Conservation (phyloP, 2,113 vertebrate species). For the Hemibates koningsi region DNA sequence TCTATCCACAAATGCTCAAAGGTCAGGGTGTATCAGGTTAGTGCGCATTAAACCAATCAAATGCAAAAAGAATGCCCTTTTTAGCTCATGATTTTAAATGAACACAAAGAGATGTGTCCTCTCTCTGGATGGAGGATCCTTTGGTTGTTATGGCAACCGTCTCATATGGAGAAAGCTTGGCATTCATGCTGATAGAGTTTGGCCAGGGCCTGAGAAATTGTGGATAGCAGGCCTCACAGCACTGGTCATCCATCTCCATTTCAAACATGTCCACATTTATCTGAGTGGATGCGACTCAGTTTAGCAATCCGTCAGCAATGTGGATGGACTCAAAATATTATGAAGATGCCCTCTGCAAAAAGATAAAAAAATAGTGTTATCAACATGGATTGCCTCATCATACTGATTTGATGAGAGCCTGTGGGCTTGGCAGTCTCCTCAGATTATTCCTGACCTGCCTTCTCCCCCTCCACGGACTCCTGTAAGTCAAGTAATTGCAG, state of each 20-base stretch:
- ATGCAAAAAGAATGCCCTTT: not conserved
- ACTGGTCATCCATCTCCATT: conserved; percentile 62
- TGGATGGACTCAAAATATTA: not conserved
- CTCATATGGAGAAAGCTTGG: conserved; percentile 24
- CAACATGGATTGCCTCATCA: not conserved
- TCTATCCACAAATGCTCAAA: conserved; percentile 53
- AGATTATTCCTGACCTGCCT: conserved; percentile 10
- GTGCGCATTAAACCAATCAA: not conserved
- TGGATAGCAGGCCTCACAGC: conserved; percentile 51
- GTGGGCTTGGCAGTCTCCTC: not conserved
- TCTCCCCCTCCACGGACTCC: not conserved
- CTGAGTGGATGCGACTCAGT: not conserved
- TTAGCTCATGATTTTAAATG: conserved; percentile 11
- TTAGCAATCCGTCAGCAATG: not conserved
- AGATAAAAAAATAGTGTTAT: not conserved
- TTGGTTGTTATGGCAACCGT: conserved; percentile 42
- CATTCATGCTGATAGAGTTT: conserved; percentile 24
- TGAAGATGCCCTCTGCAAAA: not conserved
- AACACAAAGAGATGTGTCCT: conserved; percentile 24
- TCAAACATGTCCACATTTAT: conserved; percentile 22
- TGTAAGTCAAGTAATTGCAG: not conserved
- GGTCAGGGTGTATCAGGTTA: conserved; percentile 25
- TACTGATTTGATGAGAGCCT: conserved; percentile 4
- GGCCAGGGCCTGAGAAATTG: conserved; percentile 43
- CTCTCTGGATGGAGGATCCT: conserved; percentile 1